Evolutionary conservation across 64 coral and sea anemone genomes (phyloP), one percentile per base, ranked within the genome.

Genomic region (Montipora efflorescens): DNA sequence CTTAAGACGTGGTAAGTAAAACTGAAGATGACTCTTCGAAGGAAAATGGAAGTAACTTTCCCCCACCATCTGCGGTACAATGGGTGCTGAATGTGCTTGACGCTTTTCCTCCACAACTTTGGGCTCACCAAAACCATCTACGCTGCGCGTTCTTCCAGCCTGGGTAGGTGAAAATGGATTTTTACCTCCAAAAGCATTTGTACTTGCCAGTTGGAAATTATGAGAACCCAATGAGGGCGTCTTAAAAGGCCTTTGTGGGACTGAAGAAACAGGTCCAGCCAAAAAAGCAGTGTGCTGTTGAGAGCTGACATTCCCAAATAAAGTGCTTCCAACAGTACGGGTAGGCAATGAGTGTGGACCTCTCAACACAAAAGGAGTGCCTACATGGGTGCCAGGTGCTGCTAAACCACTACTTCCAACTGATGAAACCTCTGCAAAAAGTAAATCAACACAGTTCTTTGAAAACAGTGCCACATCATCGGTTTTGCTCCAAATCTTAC

Each of bases 1-100:
- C 69, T 84, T 51, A 36, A 93, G 87, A 59, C 81, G 77, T 46
- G 91, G 48, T 36, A 85, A 62, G 44, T 93, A 93, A 79, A 93
- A 93, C 69, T 93, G 72, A 15, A 87, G 5, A 44, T 59, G 76
- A 21, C 15, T 93, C 15, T 77, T 86, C 9, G 73, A 51, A 47
- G 91, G 91, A 53, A 51, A 93, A 2, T 64, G 51, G 46, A 93
- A 93, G 16, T 21, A 47, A 21, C 81, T 83, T 47, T 21, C 7
- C 6, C 20, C 47, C 14, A 9, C 48, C 4, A 47, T 76, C 5
- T 67, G 74, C 58, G 73, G 73, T n/a, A 93, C 19, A 19, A 87
- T 36, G 47, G 91, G 91, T 13, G 91, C 91, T 67, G 91, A 93
- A 14, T 87, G 91, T 51, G 82, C 36, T 58, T 61, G 80, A 50